Base-by-base conservation (phyloP, 2,113 vertebrate genomes). In the Marmota flaviventris region DNA sequence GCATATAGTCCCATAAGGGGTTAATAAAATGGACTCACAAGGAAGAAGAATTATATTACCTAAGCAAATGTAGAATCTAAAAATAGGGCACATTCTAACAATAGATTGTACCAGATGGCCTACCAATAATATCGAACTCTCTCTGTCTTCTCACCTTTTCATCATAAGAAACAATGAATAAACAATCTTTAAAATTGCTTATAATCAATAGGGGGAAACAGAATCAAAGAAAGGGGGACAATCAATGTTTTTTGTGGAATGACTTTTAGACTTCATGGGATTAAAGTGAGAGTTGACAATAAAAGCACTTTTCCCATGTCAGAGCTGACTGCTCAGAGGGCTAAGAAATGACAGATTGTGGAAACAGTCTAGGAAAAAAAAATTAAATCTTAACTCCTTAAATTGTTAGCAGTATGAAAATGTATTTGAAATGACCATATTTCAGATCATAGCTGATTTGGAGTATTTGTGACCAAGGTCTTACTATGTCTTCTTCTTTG, bases 61-160 rank as follows among this genome's bases (percentile, higher is more conserved):
- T 89, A 83, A 96, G 76, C 45, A 88, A 93, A 61, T 84, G 58
- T 85, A 85, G 89, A 91, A 42, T 39, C 91, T 96, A 94, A 97
- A 92, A 82, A 77, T 94, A 94, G 45, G 77, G 27, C 37, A 48
- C 42, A 69, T 82, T 95, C 77, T 85, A 95, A 96, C 51, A 92
- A 92, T 88, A 91, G 51, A 48, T 25, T 72, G 32, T 29, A 96
- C 85, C 89, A 97, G 91, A 97, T 94, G 91, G 53, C 67, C 94
- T 91, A 78, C 91, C 81, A 97, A 53, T 87, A 91, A 97, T 94
- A 97, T 87, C 61, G 17, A 72, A 45, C 83, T 81, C 39, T 79
- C 39, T 42, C 42, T 29, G 11, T 88, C 92, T 85, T 86, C 93
- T 91, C 72, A 90, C 76, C 72, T 88, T 94, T 91, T 81, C 89